Conservation (phyloP, 2,113 vertebrate genomes). For the Tragelaphus imberbis region DNA sequence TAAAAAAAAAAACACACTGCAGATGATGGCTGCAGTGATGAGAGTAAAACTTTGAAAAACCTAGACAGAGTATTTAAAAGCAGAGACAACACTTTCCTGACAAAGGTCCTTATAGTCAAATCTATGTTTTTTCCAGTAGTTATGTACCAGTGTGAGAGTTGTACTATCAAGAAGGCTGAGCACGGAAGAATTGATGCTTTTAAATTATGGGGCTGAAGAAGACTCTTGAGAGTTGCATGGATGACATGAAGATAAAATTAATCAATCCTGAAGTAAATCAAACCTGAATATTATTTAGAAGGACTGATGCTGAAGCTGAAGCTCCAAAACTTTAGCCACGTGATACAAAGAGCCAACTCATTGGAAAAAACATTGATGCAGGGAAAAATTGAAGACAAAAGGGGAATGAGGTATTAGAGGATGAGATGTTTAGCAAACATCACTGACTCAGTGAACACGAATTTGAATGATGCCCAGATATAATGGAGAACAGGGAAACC, state of each 20-base stretch:
- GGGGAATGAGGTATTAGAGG: background rate
- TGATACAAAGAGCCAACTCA: background rate
- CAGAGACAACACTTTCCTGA: background rate
- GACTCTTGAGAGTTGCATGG: background rate
- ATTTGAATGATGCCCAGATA: background rate
- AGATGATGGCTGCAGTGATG: background rate
- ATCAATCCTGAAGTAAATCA: background rate
- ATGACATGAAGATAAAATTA: background rate
- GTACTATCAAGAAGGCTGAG: background rate
- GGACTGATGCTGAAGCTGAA: background rate
- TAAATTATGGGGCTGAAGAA: background rate
- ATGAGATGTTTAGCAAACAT: background rate
- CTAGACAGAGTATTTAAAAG: background rate
- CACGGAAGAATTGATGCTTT: background rate
- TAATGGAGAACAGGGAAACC: background rate
- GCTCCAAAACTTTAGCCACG: background rate
- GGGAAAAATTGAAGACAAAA: background rate
- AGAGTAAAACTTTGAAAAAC: background rate
- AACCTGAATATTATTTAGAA: background rate
- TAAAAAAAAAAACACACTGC: background rate
- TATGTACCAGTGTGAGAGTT: background rate
- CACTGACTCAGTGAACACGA: background rate
- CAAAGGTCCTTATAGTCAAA: background rate
- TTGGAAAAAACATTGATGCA: background rate
- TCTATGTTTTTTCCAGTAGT: background rate